These are phyloP conservation scores for Myzus persicae DNA, from an alignment of 1,140 invertebrate genomes.

Conservation along the genomic window DNA sequence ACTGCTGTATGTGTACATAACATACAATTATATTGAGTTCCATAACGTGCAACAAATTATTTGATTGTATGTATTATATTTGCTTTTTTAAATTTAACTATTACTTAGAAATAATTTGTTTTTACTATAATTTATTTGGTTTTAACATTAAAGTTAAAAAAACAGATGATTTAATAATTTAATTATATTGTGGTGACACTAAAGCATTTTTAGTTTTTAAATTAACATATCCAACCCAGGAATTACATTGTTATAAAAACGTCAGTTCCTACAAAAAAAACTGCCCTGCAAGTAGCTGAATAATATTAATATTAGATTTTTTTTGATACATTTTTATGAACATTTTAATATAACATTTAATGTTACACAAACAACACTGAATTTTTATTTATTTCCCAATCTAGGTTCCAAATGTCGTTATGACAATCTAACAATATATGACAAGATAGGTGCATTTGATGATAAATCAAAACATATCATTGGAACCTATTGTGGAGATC, in stretches of 20 bases:
- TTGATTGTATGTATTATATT: not conserved
- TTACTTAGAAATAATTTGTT: not conserved
- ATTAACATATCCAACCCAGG: not conserved
- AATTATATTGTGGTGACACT: not conserved
- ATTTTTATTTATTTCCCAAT: not conserved
- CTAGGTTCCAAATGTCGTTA: not conserved
- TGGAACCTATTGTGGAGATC: slow-evolving; percentile 8
- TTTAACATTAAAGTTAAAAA: not conserved
- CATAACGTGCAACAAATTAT: not conserved
- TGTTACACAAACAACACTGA: not conserved
- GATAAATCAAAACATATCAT: no score
- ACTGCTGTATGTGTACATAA: not conserved
- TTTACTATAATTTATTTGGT: not conserved
- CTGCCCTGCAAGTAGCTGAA: not conserved
- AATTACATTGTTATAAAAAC: not conserved
- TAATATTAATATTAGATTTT: no score
- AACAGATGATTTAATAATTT: not conserved
- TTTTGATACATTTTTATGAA: no score
- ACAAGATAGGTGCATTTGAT: not conserved
- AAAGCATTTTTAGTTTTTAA: not conserved
- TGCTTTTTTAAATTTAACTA: not conserved
- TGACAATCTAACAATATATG: slow-evolving; percentile 41
- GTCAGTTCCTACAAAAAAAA: not conserved
- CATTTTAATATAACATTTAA: not conserved
- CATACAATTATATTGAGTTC: no score